phyloP scores from a whole-genome alignment of 2,888 invertebrate species.

The Ophion costatus region DNA sequence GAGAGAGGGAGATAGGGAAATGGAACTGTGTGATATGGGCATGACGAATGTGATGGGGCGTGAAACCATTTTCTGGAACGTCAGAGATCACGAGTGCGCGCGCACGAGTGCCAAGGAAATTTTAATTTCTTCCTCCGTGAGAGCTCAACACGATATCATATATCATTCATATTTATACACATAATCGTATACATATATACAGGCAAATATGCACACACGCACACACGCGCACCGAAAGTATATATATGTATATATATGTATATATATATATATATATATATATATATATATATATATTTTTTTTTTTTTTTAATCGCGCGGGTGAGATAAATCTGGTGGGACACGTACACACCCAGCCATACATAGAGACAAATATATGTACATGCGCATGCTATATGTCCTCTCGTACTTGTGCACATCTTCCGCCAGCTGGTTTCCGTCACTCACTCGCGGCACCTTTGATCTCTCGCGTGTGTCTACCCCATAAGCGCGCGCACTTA shows the following conservation, averaged over 20 bases:
- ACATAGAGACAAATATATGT: background rate
- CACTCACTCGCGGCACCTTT: conserved; percentile 79
- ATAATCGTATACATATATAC: no score
- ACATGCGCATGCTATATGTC: conserved; percentile 26
- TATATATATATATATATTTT: background rate
- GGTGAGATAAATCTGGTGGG: conserved; percentile 74
- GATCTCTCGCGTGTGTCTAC: conserved; percentile 75
- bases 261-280: background rate
- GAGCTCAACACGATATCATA: background rate
- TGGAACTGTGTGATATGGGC: conserved; percentile 34
- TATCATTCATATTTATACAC: conserved; percentile 11
- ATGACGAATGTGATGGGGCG: conserved; percentile 68
- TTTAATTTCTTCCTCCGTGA: conserved; percentile 40
- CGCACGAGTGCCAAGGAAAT: conserved; percentile 47
- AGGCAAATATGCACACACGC: no score
- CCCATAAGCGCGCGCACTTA: conserved; percentile 70
- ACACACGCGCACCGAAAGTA: no score
- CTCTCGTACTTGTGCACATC: conserved; percentile 69
- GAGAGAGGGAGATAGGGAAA: conserved; percentile 10
- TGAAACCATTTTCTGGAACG: conserved; percentile 70
- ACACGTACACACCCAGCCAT: conserved; percentile 17
- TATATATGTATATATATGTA: no score
- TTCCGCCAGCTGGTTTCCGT: conserved; percentile 81
- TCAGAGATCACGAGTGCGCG: conserved; percentile 52
- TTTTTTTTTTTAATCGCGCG: no score